Evolutionary conservation across 2,888 invertebrate genomes (phyloP).

Genomic region (Aspidiotus rigidus): DNA sequence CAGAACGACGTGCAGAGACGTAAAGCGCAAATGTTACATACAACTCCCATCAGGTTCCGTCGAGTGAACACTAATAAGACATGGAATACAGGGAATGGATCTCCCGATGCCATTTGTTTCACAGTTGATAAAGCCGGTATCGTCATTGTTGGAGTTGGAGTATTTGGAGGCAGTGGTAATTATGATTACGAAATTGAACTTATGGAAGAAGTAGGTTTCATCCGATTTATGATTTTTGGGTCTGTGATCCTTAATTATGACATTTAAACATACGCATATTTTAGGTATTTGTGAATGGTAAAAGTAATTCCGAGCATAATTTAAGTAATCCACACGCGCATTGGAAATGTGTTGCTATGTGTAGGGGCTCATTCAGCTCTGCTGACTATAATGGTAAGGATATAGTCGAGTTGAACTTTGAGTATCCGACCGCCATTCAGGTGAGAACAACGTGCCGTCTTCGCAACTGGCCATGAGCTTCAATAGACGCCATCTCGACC

Average conservation of each 20-base stretch:
- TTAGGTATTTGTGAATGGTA: conserved; percentile 10
- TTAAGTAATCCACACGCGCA: conserved; percentile 50
- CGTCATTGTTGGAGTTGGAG: conserved; percentile 76
- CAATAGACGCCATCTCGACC: background rate
- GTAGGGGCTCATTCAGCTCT: conserved; percentile 72
- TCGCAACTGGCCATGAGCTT: conserved; percentile 21
- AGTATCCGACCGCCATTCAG: conserved; percentile 74
- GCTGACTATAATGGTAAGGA: conserved; percentile 76
- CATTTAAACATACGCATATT: background rate
- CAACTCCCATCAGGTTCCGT: conserved; percentile 83
- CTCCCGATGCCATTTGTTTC: conserved; percentile 92
- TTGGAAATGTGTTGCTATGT: conserved; percentile 80
- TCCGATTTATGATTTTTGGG: background rate
- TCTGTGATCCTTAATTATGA: background rate
- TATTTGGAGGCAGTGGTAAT: conserved; percentile 79
- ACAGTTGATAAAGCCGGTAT: conserved; percentile 84
- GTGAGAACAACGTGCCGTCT: conserved; percentile 44
- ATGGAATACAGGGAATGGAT: conserved; percentile 96
- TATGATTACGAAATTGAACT: conserved; percentile 88
- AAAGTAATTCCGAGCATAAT: conserved; percentile 22
- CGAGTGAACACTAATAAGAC: conserved; percentile 79
- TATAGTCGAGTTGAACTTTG: conserved; percentile 82
- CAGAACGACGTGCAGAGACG: conserved; percentile 62
- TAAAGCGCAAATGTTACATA: conserved; percentile 69
- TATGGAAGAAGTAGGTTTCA: conserved; percentile 59